Evolutionary conservation across 2,888 invertebrate species (phyloP), one percentile per base, ranked within the genome.

Genomic region (Lydus trimaculatus): DNA sequence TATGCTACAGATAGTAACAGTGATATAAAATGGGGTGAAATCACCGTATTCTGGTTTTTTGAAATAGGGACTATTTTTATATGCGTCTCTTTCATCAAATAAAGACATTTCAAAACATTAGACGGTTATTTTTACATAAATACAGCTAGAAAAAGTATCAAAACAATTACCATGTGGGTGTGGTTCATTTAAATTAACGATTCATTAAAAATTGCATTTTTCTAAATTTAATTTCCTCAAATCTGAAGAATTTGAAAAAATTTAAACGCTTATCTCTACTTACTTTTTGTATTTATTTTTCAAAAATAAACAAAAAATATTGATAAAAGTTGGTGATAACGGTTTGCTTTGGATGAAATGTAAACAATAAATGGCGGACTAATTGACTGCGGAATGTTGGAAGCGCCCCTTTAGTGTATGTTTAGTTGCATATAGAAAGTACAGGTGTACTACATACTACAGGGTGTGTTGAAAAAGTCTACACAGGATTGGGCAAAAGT

Each of bases 11-110:
- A 96, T 89, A 31, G 92, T 90, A 73, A 96, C 91, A 20, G 91
- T 89, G 76, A 94, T 90, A 87, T 96, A 96, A 86, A 96, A 96
- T 58, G 92, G 90, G n/a, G 93, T 91, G 82, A 92, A 96, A 85
- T 95, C 92, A 70, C 94, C 92, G 84, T 87, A 89, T 72, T 87
- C 86, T 77, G 86, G 87, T 72, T 87, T 87, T 72, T 85, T 86
- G 74, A 88, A 90, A 78, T 88, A 90, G 58, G 90, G 90, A 84
- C 90, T 91, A 73, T 89, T 87, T 83, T 87, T 83, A 83, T 89
- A 91, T 71, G 87, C 90, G 65, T 87, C 84, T 77, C 88, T 88
- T 76, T 91, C 89, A 81, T 89, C 88, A 65, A 81, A 79, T 66
- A 83, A 88, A 85, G 90, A 90, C 90, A 91, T 91, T 81, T 75